phyloP scores from a whole-genome alignment of 2,113 vertebrate species.

The Perca fluviatilis region DNA sequence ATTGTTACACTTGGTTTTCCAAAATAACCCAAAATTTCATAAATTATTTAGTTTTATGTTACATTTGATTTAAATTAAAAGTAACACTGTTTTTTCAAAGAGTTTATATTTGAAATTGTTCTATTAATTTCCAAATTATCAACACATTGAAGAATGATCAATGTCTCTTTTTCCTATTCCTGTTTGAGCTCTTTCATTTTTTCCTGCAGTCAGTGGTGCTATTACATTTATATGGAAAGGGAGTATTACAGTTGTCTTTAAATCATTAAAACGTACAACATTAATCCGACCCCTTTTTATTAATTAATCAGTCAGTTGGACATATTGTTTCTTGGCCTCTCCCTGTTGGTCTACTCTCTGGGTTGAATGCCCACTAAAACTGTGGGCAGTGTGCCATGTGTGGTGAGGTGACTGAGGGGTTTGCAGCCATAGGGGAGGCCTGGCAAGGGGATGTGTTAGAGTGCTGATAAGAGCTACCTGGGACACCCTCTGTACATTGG shows the following conservation, averaged over 20 bases:
- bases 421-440: constrained; percentile 30
- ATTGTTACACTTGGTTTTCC: not conserved
- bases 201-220: not conserved
- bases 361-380: constrained; percentile 11
- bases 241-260: not conserved
- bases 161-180: not conserved
- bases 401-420: constrained; percentile 36
- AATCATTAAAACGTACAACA: not conserved
- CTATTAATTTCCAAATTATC: not conserved
- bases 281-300: not conserved
- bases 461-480: constrained; percentile 67
- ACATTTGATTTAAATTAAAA: not conserved
- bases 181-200: not conserved
- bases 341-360: constrained; percentile 3
- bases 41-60: not conserved
- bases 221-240: not conserved
- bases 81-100: not conserved
- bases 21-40: not conserved
- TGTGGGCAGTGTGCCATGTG: constrained; percentile 35
- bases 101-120: not conserved
- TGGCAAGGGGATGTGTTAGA: constrained; percentile 57
- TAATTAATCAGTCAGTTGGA: constrained; percentile 4
- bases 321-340: constrained; percentile 12
- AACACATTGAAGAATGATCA: not conserved
- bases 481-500: constrained; percentile 40